Evolutionary conservation across 2,113 vertebrate genomes (phyloP).

Genomic region (Limnothrissa miodon): DNA sequence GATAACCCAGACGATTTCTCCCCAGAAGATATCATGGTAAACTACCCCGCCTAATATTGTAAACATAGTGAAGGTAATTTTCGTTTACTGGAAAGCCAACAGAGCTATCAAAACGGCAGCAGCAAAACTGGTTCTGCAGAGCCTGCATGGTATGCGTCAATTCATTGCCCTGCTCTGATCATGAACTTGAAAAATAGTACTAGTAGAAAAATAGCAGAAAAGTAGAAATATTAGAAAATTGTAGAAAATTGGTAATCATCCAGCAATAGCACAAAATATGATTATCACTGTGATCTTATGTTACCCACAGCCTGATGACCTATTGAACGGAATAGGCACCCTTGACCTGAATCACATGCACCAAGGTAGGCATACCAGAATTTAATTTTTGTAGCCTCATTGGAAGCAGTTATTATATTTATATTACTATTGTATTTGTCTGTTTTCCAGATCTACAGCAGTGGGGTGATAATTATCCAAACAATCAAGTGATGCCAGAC

Average conservation of each 20-base stretch:
- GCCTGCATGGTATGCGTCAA: neutral
- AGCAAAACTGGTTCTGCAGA: neutral
- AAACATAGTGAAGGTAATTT: neutral
- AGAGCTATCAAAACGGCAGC: neutral
- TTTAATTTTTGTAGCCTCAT: neutral
- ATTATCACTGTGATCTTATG: neutral
- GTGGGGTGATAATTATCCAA: neutral
- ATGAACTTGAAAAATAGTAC: neutral
- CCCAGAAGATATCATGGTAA: slow-evolving; percentile 41
- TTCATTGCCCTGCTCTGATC: neutral
- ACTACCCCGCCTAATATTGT: neutral
- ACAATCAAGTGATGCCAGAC: neutral
- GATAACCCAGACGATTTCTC: slow-evolving; percentile 29
- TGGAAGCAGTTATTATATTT: neutral
- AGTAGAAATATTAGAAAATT: too few relatives aligned
- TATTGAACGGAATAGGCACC: slow-evolving; percentile 49
- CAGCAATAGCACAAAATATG: neutral
- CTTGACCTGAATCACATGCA: slow-evolving; percentile 51
- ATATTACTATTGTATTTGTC: too few relatives aligned
- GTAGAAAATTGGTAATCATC: neutral
- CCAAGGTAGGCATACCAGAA: slow-evolving; percentile 51
- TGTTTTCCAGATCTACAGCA: neutral
- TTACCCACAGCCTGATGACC: slow-evolving; percentile 49
- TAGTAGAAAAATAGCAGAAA: too few relatives aligned
- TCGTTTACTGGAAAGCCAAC: too few relatives aligned